A percentile compares a stretch with the other conserved stretches of the same genome.
These are phyloP conservation scores for Spatulosminthurus flaviceps DNA, from an alignment of 2,888 invertebrate species.

Conservation along the genomic window DNA sequence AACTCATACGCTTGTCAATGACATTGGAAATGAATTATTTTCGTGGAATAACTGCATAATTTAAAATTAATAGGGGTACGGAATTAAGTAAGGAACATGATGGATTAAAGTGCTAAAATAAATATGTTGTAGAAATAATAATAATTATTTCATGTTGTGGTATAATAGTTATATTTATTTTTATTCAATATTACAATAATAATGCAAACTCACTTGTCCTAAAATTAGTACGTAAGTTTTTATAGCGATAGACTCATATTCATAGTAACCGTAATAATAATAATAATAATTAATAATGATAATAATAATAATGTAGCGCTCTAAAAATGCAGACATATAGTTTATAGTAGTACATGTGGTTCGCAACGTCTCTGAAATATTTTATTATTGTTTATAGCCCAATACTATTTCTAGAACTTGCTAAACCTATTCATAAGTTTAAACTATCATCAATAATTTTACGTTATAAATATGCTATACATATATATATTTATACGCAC, in stretches of 20 bases:
- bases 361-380: not conserved
- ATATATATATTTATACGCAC: no score
- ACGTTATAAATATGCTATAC: conserved; percentile 11
- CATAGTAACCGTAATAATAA: conserved; percentile 2
- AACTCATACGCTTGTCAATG: no score
- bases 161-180: conserved; percentile 1
- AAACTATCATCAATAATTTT: not conserved
- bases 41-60: no score
- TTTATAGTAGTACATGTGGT: conserved; percentile 13
- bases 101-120: no score
- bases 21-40: no score
- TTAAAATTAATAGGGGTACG: no score
- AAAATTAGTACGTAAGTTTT: conserved; percentile 18
- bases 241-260: conserved; percentile 12
- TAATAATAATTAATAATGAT: not conserved
- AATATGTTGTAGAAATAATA: no score
- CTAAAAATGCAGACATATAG: conserved; percentile 18
- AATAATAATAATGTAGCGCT: conserved; percentile 7
- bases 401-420: not conserved
- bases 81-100: no score
- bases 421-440: not conserved
- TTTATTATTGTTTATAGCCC: conserved; percentile 18
- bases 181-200: conserved; percentile 18
- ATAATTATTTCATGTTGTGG: not conserved
- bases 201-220: conserved; percentile 12